Base-by-base conservation (phyloP, 92 coral and sea anemone genomes). In the Parazoanthus atlanticus region DNA sequence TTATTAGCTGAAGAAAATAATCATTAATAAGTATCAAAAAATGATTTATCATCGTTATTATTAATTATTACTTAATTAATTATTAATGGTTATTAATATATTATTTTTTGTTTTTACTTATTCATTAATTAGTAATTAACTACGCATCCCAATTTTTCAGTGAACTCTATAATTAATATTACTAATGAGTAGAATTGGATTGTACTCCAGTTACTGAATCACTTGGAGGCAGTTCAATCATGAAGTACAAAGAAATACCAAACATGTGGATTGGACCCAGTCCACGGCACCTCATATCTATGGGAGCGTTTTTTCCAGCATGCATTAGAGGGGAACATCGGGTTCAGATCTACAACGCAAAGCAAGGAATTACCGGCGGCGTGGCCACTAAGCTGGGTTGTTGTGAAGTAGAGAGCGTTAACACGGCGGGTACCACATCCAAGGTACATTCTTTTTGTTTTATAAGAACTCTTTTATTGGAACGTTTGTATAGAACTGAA, bases 251-350 rank as follows among this genome's bases (percentile, higher is more conserved):
- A 41, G 65, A 69, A 69, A 84, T 69, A 43, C 87, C 87, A 0
- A 84, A 84, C 67, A 84, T 84, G 87, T 84, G 87, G 87, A 28
- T 84, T 26, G 87, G 87, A 31, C 78, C 87, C 28, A 84, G 34
- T 2, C 23, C 33, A 23, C 58, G 30, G n/a, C 78, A 43, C 38
- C 40, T 84, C 61, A 70, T 84, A 1, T 31, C 78, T 13, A 84
- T 84, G 87, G 87, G 87, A 46, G 87, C 87, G 78, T 84, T 84
- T 70, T 84, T 69, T 31, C 78, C 87, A 30, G 67, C 78, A 46
- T 84, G 87, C 78, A 84, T 84, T 4, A 70, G 87, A 30, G 76
- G 36, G 32, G 87, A 84, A 41, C 66, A 84, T 41, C 40, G 17
- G 66, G 8, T 84, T 43, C 78, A 46, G 41, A 31, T 84, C 16